A percentile compares a stretch with the other conserved stretches of the same genome.
These are phyloP conservation scores for Stylophora pistillata DNA, from an alignment of 64 coral and sea anemone genomes.

Conservation along the genomic window DNA sequence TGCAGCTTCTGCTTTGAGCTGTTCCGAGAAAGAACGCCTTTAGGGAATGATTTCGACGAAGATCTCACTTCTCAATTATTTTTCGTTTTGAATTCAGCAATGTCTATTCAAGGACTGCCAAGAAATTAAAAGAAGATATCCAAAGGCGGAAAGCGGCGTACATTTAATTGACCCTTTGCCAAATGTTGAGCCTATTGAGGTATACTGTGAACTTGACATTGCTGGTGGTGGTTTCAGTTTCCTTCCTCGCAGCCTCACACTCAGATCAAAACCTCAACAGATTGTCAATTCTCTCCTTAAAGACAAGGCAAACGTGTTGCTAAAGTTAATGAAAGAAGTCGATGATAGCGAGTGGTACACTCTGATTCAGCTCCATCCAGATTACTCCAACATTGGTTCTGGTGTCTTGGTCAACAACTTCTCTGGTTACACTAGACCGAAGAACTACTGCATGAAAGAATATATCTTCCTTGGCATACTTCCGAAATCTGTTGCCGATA, in stretches of 20 bases:
- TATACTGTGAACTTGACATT: constrained; percentile 73
- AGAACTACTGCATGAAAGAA: constrained; percentile 6
- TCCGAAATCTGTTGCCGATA: not conserved
- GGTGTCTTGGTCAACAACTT: constrained; percentile 30
- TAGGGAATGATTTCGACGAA: too few relatives aligned
- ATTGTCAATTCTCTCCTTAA: constrained; percentile 42
- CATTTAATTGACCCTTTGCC: constrained; percentile 1
- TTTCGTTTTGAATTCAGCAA: too few relatives aligned
- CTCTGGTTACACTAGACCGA: constrained; percentile 25
- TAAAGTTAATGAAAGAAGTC: constrained; percentile 31
- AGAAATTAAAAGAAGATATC: not conserved
- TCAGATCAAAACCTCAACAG: not conserved
- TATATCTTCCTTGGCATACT: constrained; percentile 66
- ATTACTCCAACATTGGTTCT: not conserved
- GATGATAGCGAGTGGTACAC: constrained; percentile 47
- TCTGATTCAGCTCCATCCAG: constrained; percentile 20
- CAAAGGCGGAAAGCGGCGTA: constrained; percentile 34
- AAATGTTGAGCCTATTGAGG: not conserved
- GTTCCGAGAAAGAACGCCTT: too few relatives aligned
- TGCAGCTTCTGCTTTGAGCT: too few relatives aligned
- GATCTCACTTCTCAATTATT: too few relatives aligned
- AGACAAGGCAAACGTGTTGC: constrained; percentile 50
- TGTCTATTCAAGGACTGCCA: not conserved
- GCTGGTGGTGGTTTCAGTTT: constrained; percentile 63
- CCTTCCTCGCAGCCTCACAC: constrained; percentile 19